Percentiles rank a stretch among this genome's conserved stretches.
These are phyloP conservation scores for Phalanger gymnotis DNA, from an alignment of 2,797 vertebrate species.

Conservation along the genomic window DNA sequence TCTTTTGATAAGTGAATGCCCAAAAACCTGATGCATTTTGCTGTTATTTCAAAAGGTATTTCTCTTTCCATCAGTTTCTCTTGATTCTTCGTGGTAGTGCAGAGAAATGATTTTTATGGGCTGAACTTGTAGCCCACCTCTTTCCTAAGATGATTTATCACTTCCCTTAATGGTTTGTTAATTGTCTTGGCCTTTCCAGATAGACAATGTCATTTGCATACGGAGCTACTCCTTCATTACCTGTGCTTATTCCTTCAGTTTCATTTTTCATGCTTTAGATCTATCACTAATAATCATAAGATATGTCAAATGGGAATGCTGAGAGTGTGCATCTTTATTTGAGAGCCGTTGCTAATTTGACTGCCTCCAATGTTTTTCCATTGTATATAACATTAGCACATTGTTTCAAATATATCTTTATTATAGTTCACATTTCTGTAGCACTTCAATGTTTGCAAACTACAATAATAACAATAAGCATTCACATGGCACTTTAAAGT, in stretches of 20 bases:
- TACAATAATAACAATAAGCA: background rate
- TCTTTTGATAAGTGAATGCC: background rate
- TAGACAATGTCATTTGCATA: background rate
- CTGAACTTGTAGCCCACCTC: background rate
- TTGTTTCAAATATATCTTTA: background rate
- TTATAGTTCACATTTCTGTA: background rate
- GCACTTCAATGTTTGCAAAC: background rate
- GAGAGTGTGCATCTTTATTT: background rate
- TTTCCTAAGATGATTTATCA: background rate
- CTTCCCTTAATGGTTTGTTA: background rate
- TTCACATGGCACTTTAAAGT: background rate
- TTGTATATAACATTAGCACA: background rate
- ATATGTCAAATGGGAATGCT: background rate
- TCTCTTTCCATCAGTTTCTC: background rate
- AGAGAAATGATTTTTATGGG: background rate
- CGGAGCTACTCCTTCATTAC: background rate
- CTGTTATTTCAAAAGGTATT: background rate
- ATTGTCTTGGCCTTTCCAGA: background rate
- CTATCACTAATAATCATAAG: background rate
- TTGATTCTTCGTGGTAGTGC: background rate
- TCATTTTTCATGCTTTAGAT: background rate
- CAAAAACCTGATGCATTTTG: background rate
- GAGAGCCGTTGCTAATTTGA: background rate
- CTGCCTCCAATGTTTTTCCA: background rate
- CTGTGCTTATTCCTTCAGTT: background rate